phyloP scores from a whole-genome alignment of 37 sponge, comb jelly and placozoan species.

The Beroe forskalii region DNA sequence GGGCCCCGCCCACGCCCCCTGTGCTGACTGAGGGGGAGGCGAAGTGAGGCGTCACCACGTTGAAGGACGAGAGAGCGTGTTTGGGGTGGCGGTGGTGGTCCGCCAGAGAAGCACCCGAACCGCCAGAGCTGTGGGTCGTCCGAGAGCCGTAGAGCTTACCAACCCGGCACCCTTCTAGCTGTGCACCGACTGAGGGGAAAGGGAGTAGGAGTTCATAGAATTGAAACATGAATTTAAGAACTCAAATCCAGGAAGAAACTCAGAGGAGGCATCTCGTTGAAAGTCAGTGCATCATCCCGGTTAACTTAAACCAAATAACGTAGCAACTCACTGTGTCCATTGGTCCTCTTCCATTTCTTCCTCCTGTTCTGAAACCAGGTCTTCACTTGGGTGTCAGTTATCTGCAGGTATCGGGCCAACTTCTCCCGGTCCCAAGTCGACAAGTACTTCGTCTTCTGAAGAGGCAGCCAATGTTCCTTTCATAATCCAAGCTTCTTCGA shows the following conservation, averaged over 20 bases:
- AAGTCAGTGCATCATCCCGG: too few relatives aligned
- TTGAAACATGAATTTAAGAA: too few relatives aligned
- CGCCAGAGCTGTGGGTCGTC: not conserved
- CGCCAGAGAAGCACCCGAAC: not conserved
- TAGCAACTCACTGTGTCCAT: conserved; percentile 21
- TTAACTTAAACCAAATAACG: too few relatives aligned
- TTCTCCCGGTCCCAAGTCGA: conserved; percentile 62
- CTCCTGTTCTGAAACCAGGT: conserved; percentile 61
- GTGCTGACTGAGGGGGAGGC: too few relatives aligned
- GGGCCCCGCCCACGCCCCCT: not conserved
- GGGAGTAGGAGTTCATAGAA: not conserved
- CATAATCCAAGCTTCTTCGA: too few relatives aligned
- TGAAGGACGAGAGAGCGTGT: not conserved
- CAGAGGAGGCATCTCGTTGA: too few relatives aligned
- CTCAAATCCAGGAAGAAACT: too few relatives aligned
- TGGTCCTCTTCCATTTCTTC: conserved; percentile 58
- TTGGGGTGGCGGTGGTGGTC: conserved; percentile 9
- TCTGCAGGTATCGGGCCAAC: conserved; percentile 49
- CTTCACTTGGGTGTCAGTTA: conserved; percentile 50
- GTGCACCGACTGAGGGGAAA: not conserved
- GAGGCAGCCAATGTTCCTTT: too few relatives aligned
- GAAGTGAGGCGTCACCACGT: not conserved
- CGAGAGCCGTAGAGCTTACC: conserved; percentile 22
- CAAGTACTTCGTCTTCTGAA: conserved; percentile 46
- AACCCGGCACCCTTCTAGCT: not conserved